These are phyloP conservation scores for Cephonodes hylas DNA, from an alignment of 2,888 invertebrate species.

Conservation along the genomic window DNA sequence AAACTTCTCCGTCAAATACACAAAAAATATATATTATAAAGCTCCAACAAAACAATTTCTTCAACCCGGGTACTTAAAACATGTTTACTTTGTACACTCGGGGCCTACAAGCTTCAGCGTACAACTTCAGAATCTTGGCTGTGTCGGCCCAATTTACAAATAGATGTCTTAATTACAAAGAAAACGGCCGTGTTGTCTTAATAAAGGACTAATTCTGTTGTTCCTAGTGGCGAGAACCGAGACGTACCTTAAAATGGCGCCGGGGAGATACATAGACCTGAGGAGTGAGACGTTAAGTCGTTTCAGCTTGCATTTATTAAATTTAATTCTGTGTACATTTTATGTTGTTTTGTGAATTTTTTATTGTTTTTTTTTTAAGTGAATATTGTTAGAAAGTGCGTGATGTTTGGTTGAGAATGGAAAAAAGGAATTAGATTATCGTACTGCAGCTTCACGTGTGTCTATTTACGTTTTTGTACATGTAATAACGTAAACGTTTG, in stretches of 20 bases:
- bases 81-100: not conserved
- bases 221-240: constrained; percentile 15
- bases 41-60: not conserved
- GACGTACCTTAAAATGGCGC: not conserved
- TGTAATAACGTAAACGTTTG: too few relatives aligned
- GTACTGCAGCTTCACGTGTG: too few relatives aligned
- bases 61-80: not conserved
- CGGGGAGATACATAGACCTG: not conserved
- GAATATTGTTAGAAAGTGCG: too few relatives aligned
- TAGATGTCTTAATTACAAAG: constrained; percentile 43
- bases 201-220: constrained; percentile 37
- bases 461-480: too few relatives aligned
- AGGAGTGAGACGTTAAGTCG: not conserved
- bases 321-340: not conserved
- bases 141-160: constrained; percentile 31
- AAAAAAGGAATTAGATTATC: too few relatives aligned
- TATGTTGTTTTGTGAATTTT: not conserved
- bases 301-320: not conserved
- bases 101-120: not conserved
- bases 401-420: too few relatives aligned
- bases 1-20: too few relatives aligned
- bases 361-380: not conserved
- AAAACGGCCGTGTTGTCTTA: constrained; percentile 32
- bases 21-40: not conserved
- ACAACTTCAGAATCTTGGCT: not conserved